phyloP scores from a whole-genome alignment of 2,888 invertebrate species.

The Eristalis tenax region DNA sequence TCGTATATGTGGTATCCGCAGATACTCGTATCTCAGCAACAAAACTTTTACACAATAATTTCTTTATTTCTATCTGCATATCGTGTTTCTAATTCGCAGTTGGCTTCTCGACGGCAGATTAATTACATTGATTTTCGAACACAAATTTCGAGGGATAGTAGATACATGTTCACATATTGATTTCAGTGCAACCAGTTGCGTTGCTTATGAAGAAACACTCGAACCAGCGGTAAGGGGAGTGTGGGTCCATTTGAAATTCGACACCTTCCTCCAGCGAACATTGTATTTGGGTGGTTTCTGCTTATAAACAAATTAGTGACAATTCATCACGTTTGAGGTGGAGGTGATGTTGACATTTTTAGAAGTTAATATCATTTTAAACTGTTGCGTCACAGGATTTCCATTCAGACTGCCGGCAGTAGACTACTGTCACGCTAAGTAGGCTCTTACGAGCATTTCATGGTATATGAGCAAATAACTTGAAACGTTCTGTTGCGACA shows the following conservation, averaged over 20 bases:
- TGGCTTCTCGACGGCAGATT: slow-evolving; percentile 1
- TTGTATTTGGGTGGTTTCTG: not conserved
- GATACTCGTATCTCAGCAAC: too few species aligned
- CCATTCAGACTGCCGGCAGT: too few species aligned
- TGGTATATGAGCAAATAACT: too few species aligned
- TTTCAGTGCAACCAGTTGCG: slow-evolving; percentile 6
- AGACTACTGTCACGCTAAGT: too few species aligned
- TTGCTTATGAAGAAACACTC: not conserved
- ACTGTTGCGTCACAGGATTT: too few species aligned
- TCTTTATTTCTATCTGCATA: slow-evolving; percentile 4
- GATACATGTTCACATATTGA: not conserved
- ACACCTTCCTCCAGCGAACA: not conserved
- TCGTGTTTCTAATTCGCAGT: slow-evolving; percentile 12
- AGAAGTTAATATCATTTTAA: too few species aligned
- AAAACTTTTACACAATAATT: not conserved
- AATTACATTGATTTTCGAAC: slow-evolving; percentile 9
- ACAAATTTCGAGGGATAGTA: not conserved
- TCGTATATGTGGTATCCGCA: too few species aligned
- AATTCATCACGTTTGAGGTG: too few species aligned
- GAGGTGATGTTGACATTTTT: too few species aligned
- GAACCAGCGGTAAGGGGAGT: not conserved
- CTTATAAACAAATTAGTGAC: not conserved
- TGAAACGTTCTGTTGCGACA: too few species aligned
- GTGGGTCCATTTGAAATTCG: slow-evolving; percentile 12
- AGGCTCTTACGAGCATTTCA: too few species aligned